Base-by-base conservation (phyloP, 2,888 invertebrate genomes). In the Limnephilus auricula region DNA sequence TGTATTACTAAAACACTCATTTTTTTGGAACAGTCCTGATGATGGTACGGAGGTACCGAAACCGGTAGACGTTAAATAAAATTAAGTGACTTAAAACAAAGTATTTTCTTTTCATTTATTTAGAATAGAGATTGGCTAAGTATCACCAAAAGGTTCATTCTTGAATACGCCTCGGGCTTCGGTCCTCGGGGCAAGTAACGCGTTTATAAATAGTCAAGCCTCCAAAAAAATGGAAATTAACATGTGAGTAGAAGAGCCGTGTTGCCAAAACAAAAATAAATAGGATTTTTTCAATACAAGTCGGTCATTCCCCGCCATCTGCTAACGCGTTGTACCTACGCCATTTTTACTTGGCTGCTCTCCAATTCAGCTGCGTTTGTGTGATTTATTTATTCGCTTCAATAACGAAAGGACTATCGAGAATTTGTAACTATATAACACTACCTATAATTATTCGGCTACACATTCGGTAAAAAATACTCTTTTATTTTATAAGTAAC, bases 231-330 rank as follows among this genome's bases (percentile, higher is more conserved):
- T 30, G 31, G 10, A 85, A 85, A 85, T 45, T 30, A 34, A 34
- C 90, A 90, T 84, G 90, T 90, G 84, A 50, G 50, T 90, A 34
- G 40, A 40, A 45, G 45, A 90, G 85, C 85, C 79, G 65, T 90
- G 86, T 90, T 85, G 90, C 90, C 90, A 90, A 90, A 90, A 90
- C 90, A 90, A 90, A 90, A 90, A 90, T 90, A 90, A 90, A 86
- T 85, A 83, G 18, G 37, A 45, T 85, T 79, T 90, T 90, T 85
- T 78, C 86, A 79, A 86, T 79, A 85, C 85, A 90, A 90, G 90
- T 90, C 90, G 90, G 90, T 90, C 90, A 90, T 90, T 90, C 90
- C 82, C 90, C 90, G 90, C 90, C 86, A 86, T 85, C 78, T 86
- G 90, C 32, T 85, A 80, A 86, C 85, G 65, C 65, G 84, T 45